These are phyloP conservation scores for Corythornis vintsioides DNA, from an alignment of 2,113 vertebrate genomes.

Conservation along the genomic window DNA sequence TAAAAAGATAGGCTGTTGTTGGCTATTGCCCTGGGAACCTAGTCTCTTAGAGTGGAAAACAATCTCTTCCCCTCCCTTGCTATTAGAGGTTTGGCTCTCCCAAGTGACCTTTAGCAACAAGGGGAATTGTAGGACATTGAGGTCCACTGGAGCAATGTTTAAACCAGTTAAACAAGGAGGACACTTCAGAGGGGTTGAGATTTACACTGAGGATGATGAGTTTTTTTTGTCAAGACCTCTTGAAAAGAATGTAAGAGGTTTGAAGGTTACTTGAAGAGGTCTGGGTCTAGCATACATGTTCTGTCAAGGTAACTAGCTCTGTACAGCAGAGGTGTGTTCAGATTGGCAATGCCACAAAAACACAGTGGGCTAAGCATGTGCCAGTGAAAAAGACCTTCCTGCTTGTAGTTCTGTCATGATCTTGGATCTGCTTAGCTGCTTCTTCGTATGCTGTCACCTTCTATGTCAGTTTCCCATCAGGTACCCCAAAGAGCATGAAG, in stretches of 20 bases:
- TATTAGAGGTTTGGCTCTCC: neutral
- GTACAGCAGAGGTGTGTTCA: neutral
- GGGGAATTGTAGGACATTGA: neutral
- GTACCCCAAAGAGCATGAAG: neutral
- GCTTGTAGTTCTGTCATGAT: neutral
- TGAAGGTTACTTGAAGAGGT: neutral
- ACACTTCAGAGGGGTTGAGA: neutral
- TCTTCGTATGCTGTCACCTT: neutral
- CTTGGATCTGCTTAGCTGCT: neutral
- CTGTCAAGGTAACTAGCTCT: neutral
- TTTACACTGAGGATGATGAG: neutral
- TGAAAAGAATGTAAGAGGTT: neutral
- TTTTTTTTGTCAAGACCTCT: neutral
- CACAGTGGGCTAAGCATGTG: rapidly evolving
- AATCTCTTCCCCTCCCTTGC: neutral
- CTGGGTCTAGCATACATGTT: neutral
- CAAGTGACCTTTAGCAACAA: neutral
- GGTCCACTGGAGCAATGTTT: neutral
- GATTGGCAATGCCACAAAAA: neutral
- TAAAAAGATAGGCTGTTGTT: neutral
- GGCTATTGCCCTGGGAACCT: neutral
- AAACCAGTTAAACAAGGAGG: neutral
- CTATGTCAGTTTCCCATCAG: neutral
- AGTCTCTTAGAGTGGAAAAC: neutral
- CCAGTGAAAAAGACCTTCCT: neutral